A percentile compares a stretch with the other conserved stretches of the same genome.
Conservation (phyloP, 2,113 vertebrate species). For the Zosterops lateralis region DNA sequence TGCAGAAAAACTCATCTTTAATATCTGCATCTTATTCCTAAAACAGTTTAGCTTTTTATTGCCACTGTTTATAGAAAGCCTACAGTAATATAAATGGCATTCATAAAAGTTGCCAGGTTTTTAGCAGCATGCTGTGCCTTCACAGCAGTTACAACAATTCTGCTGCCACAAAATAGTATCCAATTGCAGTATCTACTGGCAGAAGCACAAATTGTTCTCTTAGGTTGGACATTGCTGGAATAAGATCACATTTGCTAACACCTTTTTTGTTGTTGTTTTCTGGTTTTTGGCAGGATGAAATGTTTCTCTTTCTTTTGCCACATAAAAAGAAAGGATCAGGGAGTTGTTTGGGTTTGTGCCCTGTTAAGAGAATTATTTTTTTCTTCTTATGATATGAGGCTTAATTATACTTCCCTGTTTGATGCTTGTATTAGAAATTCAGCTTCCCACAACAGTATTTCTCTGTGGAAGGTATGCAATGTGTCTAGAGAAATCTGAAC, state of each 20-base stretch:
- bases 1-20: constrained; percentile 52
- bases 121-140: constrained; percentile 60
- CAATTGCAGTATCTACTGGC: constrained; percentile 61
- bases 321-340: neutral
- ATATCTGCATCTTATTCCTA: constrained; percentile 65
- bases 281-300: neutral
- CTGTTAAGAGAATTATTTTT: neutral
- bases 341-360: neutral
- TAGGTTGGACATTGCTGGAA: constrained; percentile 45
- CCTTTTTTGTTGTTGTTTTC: constrained; percentile 22
- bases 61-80: constrained; percentile 61
- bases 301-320: constrained; percentile 4
- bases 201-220: constrained; percentile 62
- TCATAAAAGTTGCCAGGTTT: constrained; percentile 68
- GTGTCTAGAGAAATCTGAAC: neutral
- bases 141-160: constrained; percentile 58
- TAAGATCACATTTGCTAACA: constrained; percentile 45
- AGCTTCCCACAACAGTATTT: neutral
- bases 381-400: neutral
- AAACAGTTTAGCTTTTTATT: constrained; percentile 65
- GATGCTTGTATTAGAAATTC: neutral
- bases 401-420: constrained; percentile 29
- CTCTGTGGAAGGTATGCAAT: neutral
- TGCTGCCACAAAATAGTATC: constrained; percentile 51
- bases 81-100: constrained; percentile 62